phyloP scores from a whole-genome alignment of 2,113 vertebrate genomes.

The Lipophrys pholis region DNA sequence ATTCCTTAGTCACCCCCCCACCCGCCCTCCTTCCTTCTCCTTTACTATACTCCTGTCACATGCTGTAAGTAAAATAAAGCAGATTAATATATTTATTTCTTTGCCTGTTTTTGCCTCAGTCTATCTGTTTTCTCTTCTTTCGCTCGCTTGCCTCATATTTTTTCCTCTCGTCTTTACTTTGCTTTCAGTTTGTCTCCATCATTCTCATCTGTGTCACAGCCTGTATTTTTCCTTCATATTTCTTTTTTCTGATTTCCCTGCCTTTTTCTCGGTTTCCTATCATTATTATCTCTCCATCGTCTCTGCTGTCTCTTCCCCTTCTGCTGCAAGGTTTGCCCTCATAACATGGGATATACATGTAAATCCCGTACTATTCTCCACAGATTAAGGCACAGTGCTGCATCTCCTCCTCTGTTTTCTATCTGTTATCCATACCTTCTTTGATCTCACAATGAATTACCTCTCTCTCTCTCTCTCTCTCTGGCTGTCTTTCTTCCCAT shows the following conservation, averaged over 20 bases:
- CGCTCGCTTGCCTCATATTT: neutral
- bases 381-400: conserved; percentile 38
- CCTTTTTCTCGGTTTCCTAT: conserved; percentile 5
- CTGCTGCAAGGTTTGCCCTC: conserved; percentile 5
- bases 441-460: conserved; percentile 66
- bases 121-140: conserved; percentile 14
- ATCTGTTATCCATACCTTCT: conserved; percentile 58
- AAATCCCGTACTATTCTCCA: conserved; percentile 58
- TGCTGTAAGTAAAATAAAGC: conserved; percentile 24
- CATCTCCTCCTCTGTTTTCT: conserved; percentile 47
- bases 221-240: neutral
- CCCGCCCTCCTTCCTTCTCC: neutral
- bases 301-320: conserved; percentile 34
- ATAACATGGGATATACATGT: conserved; percentile 48
- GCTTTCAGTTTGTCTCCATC: conserved; percentile 31
- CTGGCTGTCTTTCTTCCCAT: conserved; percentile 24
- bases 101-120: conserved; percentile 8
- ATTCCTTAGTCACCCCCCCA: neutral
- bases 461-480: conserved; percentile 27
- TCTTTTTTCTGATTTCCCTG: conserved; percentile 13
- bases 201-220: conserved; percentile 17
- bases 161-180: conserved; percentile 5
- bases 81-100: conserved; percentile 39
- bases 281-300: conserved; percentile 48
- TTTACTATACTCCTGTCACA: conserved; percentile 6